Base-by-base conservation (phyloP, 1,140 invertebrate species). In the Neodiprion lecontei region DNA sequence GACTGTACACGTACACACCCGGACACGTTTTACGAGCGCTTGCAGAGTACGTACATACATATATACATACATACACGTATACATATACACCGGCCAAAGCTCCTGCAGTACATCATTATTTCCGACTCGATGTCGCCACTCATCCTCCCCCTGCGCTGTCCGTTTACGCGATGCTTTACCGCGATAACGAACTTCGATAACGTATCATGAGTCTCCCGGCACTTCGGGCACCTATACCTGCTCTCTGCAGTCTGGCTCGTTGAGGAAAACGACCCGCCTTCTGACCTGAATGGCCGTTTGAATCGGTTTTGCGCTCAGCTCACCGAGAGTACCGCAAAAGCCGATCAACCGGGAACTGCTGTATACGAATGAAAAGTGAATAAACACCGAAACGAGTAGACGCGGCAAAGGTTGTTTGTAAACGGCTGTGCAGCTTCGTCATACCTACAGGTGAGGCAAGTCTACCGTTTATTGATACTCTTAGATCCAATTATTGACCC, bases 121-220 rank as follows among this genome's bases (percentile, higher is more conserved):
- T 61, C 53, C 11, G n/a, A 61, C 53, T 61, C 53, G 53, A 61
- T 17, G 53, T 14, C n/a, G 53, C 53, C n/a, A 40, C 28, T 40
- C 28, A 40, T 40, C 53, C 53, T 61, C 11, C n/a, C 53, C 53
- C 11, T 17, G n/a, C 53, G 11, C 53, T 61, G n/a, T 61, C 53
- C 53, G 53, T 61, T 61, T 61, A 61, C 53, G 53, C n/a, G 7
- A 61, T 17, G 53, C n/a, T 61, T 61, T 61, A 61, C 53, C 53
- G n/a, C 53, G 53, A 61, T 61, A 61, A 61, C 53, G 53, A 14
- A 61, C 53, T 17, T 61, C 53, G 53, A 61, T 61, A 61, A 61
- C 53, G 11, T 61, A 17, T 61, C 53, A 14, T 12, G 53, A 17
- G 4, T 61, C 53, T 61, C 53, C 11, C n/a, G 53, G 28, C 28